phyloP scores from a whole-genome alignment of 2,113 vertebrate genomes.

The Austrofundulus limnaeus region DNA sequence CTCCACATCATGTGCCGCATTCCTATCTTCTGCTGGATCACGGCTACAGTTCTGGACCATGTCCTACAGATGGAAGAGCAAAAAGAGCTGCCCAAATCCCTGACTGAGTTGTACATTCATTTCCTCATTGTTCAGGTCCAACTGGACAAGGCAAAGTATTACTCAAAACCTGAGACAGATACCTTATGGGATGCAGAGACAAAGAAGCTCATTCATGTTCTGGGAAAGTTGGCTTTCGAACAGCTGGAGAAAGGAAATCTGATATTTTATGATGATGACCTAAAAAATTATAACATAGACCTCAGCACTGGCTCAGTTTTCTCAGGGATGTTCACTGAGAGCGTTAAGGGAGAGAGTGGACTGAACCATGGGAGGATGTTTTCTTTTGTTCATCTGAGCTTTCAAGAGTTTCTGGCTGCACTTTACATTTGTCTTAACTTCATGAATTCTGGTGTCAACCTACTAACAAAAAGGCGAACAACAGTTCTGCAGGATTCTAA shows the following conservation, averaged over 20 bases:
- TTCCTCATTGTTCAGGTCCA: constrained; percentile 29
- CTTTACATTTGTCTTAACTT: constrained; percentile 27
- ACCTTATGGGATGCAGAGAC: constrained; percentile 16
- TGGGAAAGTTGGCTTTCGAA: constrained; percentile 48
- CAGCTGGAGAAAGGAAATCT: constrained; percentile 42
- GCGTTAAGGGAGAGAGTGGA: not conserved
- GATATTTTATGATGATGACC: constrained; percentile 44
- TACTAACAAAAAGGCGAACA: not conserved
- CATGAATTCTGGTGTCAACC: constrained; percentile 6
- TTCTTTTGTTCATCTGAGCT: constrained; percentile 45
- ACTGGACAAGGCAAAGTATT: constrained; percentile 29
- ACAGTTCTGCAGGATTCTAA: not conserved
- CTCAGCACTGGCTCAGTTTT: constrained; percentile 6
- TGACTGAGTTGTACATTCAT: constrained; percentile 17
- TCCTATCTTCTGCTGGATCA: constrained; percentile 15
- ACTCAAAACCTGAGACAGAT: not conserved
- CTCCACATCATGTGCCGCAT: constrained; percentile 20
- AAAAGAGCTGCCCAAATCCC: constrained; percentile 5
- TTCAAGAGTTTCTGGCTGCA: constrained; percentile 47
- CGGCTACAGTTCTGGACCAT: constrained; percentile 15
- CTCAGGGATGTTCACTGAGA: constrained; percentile 36
- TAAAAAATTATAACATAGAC: constrained; percentile 27
- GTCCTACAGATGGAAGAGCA: not conserved
- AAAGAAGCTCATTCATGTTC: constrained; percentile 11
- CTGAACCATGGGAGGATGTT: constrained; percentile 28